Evolutionary conservation across 2,797 vertebrate genomes (phyloP).

Genomic region (Morelia viridis): DNA sequence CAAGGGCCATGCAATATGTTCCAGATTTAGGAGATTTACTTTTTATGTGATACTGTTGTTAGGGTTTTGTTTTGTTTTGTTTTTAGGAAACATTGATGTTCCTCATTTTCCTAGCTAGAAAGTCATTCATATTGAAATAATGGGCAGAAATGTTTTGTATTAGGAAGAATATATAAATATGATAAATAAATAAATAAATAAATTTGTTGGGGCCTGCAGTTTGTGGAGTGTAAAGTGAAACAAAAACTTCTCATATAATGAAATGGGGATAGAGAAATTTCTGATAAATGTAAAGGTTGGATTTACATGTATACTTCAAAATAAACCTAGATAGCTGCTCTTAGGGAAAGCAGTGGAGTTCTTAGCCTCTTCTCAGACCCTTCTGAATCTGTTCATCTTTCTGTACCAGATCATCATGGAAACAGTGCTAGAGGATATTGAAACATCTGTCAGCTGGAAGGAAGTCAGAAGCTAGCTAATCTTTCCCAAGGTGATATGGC

Average conservation of each 20-base stretch:
- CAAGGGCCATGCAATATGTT: background rate
- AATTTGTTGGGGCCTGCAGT: background rate
- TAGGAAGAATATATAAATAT: background rate
- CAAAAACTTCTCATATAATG: background rate
- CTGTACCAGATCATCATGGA: background rate
- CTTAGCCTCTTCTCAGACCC: background rate
- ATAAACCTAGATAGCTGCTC: background rate
- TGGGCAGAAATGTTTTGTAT: too few species aligned
- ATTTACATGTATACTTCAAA: background rate
- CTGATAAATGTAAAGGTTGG: background rate
- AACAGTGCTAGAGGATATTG: background rate
- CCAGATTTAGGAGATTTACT: background rate
- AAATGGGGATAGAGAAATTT: background rate
- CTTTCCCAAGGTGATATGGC: background rate
- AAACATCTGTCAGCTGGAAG: background rate
- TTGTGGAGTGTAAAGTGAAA: background rate
- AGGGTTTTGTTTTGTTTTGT: background rate
- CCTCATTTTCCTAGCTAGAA: background rate
- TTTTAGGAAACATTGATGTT: background rate
- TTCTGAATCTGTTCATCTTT: background rate
- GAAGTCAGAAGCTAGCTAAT: background rate
- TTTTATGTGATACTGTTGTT: background rate
- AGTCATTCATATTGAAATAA: background rate
- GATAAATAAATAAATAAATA: background rate
- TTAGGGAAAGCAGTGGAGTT: background rate